Percentiles rank a stretch among this genome's conserved stretches.
These are phyloP conservation scores for Eupithecia abbreviata DNA, from an alignment of 2,888 invertebrate species.

Conservation along the genomic window DNA sequence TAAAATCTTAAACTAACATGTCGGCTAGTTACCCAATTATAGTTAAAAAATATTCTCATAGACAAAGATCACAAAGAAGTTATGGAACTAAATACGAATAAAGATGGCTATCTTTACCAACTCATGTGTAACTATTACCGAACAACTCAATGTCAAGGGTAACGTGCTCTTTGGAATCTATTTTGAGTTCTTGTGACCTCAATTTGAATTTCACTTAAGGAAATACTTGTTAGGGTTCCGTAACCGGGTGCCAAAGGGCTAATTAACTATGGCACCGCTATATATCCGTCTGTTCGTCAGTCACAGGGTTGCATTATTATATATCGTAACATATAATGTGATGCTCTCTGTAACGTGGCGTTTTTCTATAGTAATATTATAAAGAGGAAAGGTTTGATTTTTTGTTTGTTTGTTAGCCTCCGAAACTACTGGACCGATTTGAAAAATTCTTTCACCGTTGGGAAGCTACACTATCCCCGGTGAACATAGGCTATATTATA, in stretches of 20 bases:
- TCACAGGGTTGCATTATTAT: background rate
- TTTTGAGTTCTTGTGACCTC: constrained; percentile 22
- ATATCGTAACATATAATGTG: background rate
- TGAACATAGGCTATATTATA: too few species aligned
- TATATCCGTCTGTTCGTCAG: background rate
- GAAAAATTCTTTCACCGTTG: too few species aligned
- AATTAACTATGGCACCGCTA: background rate
- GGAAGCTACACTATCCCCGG: too few species aligned
- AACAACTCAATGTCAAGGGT: constrained; percentile 20
- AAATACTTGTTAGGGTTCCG: background rate
- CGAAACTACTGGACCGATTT: too few species aligned
- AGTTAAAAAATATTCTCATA: background rate
- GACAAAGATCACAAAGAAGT: background rate
- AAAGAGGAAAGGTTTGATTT: too few species aligned
- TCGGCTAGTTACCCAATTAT: too few species aligned
- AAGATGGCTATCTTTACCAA: constrained; percentile 1
- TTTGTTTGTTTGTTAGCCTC: too few species aligned
- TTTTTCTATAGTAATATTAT: too few species aligned
- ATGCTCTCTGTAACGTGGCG: too few species aligned
- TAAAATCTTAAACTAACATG: too few species aligned
- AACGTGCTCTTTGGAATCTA: constrained; percentile 16
- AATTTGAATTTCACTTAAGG: constrained; percentile 1
- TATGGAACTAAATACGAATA: background rate
- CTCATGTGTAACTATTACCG: constrained; percentile 12
- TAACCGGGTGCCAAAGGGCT: background rate